Evolutionary conservation across 2,113 vertebrate species (phyloP).

Genomic region (Aptenodytes forsteri): DNA sequence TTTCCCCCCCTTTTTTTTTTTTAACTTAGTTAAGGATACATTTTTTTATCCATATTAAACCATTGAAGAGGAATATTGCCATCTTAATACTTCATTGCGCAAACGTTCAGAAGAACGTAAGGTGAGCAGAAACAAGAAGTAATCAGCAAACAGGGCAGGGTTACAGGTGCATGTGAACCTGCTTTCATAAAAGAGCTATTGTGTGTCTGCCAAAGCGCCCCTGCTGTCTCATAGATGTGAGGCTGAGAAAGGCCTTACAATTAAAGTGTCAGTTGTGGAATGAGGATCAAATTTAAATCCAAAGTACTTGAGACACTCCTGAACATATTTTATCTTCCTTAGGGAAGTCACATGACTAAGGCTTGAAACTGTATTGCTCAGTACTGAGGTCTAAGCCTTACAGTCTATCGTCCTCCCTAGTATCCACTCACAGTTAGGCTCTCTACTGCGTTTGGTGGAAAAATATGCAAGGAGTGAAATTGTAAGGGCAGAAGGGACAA

Average conservation of each 20-base stretch:
- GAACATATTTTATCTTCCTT: background rate
- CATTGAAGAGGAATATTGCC: background rate
- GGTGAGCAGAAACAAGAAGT: background rate
- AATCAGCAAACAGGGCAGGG: background rate
- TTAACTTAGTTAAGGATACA: background rate
- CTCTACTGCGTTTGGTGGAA: background rate
- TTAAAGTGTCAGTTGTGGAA: conserved; percentile 34
- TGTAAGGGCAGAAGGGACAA: background rate
- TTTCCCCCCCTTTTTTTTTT: background rate
- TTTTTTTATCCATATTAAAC: background rate
- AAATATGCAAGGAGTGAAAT: background rate
- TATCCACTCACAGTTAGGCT: background rate
- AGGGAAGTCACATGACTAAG: background rate
- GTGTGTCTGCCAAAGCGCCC: conserved; percentile 43
- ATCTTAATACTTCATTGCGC: background rate
- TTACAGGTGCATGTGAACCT: background rate
- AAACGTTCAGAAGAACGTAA: background rate
- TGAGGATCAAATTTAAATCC: conserved; percentile 50
- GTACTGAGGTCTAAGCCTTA: background rate
- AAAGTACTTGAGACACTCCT: background rate
- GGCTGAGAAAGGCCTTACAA: background rate
- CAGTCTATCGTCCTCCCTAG: background rate
- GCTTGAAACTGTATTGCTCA: background rate
- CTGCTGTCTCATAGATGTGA: background rate
- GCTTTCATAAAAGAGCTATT: conserved; percentile 26